Conservation (phyloP, 2,888 invertebrate species). For the Drosophila multiciliata region DNA sequence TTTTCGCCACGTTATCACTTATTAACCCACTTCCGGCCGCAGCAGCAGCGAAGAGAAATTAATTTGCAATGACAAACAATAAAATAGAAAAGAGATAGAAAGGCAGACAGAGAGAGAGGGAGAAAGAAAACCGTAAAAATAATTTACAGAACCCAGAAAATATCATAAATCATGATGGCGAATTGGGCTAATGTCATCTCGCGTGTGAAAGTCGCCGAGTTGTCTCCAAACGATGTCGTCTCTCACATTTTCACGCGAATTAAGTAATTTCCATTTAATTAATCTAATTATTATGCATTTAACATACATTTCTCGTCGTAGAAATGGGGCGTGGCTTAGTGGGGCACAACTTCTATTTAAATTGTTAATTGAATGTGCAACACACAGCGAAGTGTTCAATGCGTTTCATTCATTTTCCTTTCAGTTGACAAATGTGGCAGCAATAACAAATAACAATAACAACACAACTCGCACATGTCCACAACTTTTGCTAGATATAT, state of each 20-base stretch:
- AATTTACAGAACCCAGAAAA: conserved; percentile 78
- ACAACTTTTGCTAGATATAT: conserved; percentile 43
- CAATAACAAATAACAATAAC: conserved; percentile 23
- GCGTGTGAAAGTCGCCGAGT: conserved; percentile 68
- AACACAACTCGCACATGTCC: conserved; percentile 40
- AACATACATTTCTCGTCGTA: conserved; percentile 40
- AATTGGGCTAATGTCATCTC: conserved; percentile 76
- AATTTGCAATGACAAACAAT: conserved; percentile 67
- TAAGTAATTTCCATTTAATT: conserved; percentile 72
- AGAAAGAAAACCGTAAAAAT: conserved; percentile 50
- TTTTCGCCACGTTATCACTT: conserved; percentile 76
- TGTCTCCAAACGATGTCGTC: conserved; percentile 14
- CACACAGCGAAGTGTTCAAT: conserved; percentile 42
- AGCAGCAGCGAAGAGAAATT: conserved; percentile 59
- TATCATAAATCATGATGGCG: conserved; percentile 71
- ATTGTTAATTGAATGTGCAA: conserved; percentile 44
- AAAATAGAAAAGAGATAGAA: conserved; percentile 16
- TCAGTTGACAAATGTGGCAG: conserved; percentile 79
- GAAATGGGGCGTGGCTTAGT: conserved; percentile 21
- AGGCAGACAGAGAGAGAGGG: conserved; percentile 4
- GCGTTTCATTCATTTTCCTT: conserved; percentile 77
- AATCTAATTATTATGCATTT: conserved; percentile 69
- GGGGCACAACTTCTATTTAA: conserved; percentile 19
- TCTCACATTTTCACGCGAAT: conserved; percentile 48
- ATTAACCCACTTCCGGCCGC: conserved; percentile 75